Evolutionary conservation across 2,888 invertebrate genomes (phyloP).

Genomic region (Heliconius ethilla): DNA sequence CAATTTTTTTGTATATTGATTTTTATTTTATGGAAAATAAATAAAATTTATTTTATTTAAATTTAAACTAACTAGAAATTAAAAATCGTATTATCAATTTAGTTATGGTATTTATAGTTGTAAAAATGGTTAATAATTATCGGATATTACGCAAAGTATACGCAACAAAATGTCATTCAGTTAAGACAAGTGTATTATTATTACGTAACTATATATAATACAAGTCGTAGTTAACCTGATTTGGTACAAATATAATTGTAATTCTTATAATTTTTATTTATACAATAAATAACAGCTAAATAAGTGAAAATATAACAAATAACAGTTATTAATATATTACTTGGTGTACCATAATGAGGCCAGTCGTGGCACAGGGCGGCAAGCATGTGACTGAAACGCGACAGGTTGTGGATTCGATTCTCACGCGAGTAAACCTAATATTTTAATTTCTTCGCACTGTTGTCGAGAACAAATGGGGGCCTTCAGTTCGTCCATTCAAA

Average conservation of each 20-base stretch:
- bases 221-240: neutral
- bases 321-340: conserved; percentile 3
- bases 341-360: conserved; percentile 35
- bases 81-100: neutral
- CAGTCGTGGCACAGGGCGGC: too few species aligned
- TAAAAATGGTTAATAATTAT: neutral
- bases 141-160: neutral
- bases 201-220: neutral
- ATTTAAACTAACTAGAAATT: neutral
- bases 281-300: neutral
- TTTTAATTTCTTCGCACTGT: too few species aligned
- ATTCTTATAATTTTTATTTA: neutral
- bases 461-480: too few species aligned
- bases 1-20: conserved; percentile 41
- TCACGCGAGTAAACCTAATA: too few species aligned
- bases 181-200: neutral
- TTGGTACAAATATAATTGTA: neutral
- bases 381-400: too few species aligned
- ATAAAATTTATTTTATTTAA: neutral
- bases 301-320: neutral
- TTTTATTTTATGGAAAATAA: conserved; percentile 28
- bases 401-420: too few species aligned
- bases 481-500: too few species aligned
- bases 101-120: too few species aligned
- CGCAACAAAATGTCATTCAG: neutral